These are phyloP conservation scores for Limnephilus lunatus DNA, from an alignment of 2,888 invertebrate genomes.

Conservation along the genomic window DNA sequence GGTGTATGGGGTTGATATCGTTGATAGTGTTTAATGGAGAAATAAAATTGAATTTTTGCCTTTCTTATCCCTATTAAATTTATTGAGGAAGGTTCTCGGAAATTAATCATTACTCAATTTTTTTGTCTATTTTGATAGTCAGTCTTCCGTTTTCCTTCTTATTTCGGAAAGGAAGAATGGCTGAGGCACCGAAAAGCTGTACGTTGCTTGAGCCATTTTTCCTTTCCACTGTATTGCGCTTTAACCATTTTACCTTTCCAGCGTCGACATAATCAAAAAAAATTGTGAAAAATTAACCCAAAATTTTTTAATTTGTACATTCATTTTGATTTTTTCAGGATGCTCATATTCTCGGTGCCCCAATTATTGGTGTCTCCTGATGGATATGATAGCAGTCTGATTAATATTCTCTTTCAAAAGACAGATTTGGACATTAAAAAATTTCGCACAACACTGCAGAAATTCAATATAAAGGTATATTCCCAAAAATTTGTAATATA, in stretches of 20 bases:
- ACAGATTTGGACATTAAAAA: conserved; percentile 38
- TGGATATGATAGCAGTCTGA: neutral
- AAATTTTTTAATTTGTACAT: neutral
- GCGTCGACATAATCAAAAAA: neutral
- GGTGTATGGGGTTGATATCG: neutral
- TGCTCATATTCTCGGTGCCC: conserved; percentile 55
- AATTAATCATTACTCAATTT: neutral
- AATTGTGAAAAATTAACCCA: neutral
- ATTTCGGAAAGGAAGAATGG: too few relatives aligned
- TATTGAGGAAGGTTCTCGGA: neutral
- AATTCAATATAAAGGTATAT: conserved; percentile 51
- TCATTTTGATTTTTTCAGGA: conserved; percentile 29
- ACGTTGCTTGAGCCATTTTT: too few relatives aligned
- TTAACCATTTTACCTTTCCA: too few relatives aligned
- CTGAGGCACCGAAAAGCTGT: too few relatives aligned
- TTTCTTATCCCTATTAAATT: neutral
- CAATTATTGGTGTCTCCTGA: conserved; percentile 48
- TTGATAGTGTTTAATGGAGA: neutral
- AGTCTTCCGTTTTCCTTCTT: neutral
- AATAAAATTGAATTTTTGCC: neutral
- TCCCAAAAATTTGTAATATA: neutral
- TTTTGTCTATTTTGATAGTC: neutral
- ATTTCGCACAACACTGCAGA: conserved; percentile 37
- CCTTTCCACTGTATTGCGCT: too few relatives aligned
- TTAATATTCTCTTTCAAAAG: conserved; percentile 53